Conservation (phyloP, 2,888 invertebrate genomes). For the Auanema sp. region DNA sequence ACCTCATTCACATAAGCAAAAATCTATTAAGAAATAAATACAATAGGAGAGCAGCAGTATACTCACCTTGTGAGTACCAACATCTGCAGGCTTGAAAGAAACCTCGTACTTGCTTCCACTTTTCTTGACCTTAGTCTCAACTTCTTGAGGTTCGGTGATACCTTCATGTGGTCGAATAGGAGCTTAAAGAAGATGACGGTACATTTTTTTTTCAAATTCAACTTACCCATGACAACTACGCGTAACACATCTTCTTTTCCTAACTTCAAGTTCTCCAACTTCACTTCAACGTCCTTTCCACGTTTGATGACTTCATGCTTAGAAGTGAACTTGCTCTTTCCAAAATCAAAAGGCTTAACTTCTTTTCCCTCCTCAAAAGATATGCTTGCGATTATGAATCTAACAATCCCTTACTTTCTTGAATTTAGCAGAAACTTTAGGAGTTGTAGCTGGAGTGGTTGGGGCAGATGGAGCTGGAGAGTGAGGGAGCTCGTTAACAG, state of each 20-base stretch:
- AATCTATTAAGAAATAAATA: slow-evolving; percentile 30
- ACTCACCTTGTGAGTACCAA: slow-evolving; percentile 71
- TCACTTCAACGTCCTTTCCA: slow-evolving; percentile 53
- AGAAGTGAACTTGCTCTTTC: slow-evolving; percentile 58
- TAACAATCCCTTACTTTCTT: slow-evolving; percentile 30
- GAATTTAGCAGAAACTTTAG: slow-evolving; percentile 52
- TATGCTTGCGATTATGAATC: no score
- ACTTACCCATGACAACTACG: slow-evolving; percentile 55
- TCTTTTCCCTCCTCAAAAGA: slow-evolving; percentile 13
- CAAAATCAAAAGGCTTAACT: slow-evolving; percentile 51
- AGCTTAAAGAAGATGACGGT: slow-evolving; percentile 28
- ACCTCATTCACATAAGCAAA: slow-evolving; percentile 56
- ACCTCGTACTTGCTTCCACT: slow-evolving; percentile 61
- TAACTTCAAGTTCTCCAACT: slow-evolving; percentile 57
- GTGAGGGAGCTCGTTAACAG: slow-evolving; percentile 40
- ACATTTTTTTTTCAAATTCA: slow-evolving; percentile 2
- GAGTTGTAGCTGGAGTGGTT: slow-evolving; percentile 59
- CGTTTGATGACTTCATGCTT: slow-evolving; percentile 59
- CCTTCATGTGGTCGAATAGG: slow-evolving; percentile 24
- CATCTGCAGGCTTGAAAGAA: slow-evolving; percentile 81
- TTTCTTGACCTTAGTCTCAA: slow-evolving; percentile 55
- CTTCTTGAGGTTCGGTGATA: slow-evolving; percentile 32
- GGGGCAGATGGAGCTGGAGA: slow-evolving; percentile 45
- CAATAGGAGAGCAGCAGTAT: not conserved
- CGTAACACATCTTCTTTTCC: slow-evolving; percentile 59